A percentile compares a stretch with the other conserved stretches of the same genome.
These are phyloP conservation scores for Limanda limanda DNA, from an alignment of 2,113 vertebrate genomes.

Conservation along the genomic window DNA sequence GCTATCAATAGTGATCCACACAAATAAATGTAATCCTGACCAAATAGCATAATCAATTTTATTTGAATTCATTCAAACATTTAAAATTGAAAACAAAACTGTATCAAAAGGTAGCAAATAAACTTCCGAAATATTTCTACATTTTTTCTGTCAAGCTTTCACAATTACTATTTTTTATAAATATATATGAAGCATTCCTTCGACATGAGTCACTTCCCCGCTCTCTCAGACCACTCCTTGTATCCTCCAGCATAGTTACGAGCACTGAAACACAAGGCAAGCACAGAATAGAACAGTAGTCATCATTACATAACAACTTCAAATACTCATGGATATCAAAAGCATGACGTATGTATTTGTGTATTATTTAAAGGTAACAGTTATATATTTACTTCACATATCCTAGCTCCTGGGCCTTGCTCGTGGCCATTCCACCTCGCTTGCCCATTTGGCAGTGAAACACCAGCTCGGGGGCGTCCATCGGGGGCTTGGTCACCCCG, in stretches of 20 bases:
- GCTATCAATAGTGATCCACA: background rate
- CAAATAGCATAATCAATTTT: background rate
- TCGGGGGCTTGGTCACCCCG: slow-evolving; percentile 77
- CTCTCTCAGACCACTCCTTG: slow-evolving; percentile 82
- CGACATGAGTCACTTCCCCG: slow-evolving; percentile 59
- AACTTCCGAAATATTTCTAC: background rate
- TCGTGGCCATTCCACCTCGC: slow-evolving; percentile 77
- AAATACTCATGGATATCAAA: background rate
- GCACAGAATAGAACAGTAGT: slow-evolving; percentile 8
- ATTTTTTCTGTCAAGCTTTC: background rate
- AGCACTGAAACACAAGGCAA: slow-evolving; percentile 75
- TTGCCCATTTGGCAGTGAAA: slow-evolving; percentile 86
- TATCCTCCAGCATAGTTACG: slow-evolving; percentile 84
- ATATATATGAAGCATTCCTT: background rate
- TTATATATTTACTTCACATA: slow-evolving; percentile 75
- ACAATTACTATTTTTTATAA: background rate
- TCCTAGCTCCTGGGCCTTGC: slow-evolving; percentile 78
- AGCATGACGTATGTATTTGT: background rate
- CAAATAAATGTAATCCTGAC: background rate
- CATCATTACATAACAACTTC: background rate
- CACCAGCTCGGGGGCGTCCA: slow-evolving; percentile 79
- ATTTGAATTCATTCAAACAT: slow-evolving; percentile 20
- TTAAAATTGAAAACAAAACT: slow-evolving; percentile 18
- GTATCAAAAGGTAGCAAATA: background rate
- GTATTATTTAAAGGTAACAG: slow-evolving; percentile 1